Evolutionary conservation across 23 tunicate genomes (phyloP).

Genomic region (Botrylloides violaceus): DNA sequence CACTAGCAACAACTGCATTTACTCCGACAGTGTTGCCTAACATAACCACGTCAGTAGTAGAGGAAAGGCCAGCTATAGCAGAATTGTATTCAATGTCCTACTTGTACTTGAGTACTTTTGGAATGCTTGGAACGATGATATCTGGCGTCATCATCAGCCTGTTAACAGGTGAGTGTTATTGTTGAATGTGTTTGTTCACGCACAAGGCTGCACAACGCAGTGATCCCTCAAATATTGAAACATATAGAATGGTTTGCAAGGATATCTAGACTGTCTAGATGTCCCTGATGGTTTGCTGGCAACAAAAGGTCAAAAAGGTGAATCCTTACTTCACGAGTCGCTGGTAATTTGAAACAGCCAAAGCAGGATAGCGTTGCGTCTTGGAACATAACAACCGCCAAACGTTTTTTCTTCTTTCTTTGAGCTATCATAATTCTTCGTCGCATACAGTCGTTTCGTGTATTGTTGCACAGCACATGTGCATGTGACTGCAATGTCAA

Average conservation of each 20-base stretch:
- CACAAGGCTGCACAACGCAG: background rate
- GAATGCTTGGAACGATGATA: conserved; percentile 34
- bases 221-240: background rate
- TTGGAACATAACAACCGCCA: too few relatives aligned
- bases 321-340: too few relatives aligned
- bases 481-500: too few relatives aligned
- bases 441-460: too few relatives aligned
- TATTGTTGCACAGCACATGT: too few relatives aligned
- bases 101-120: conserved; percentile 41
- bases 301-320: too few relatives aligned
- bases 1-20: background rate
- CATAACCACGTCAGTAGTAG: conserved; percentile 7
- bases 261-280: background rate
- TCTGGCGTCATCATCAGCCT: conserved; percentile 51
- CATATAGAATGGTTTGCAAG: background rate
- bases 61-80: conserved; percentile 50
- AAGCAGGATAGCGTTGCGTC: too few relatives aligned
- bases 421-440: too few relatives aligned
- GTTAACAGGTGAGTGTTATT: conserved; percentile 25
- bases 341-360: too few relatives aligned
- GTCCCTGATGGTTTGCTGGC: background rate
- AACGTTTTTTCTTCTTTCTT: too few relatives aligned
- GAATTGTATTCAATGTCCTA: conserved; percentile 70
- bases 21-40: conserved; percentile 11
- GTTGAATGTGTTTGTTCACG: background rate